Evolutionary conservation across 2,888 invertebrate species (phyloP).

Genomic region (Apamea crenata): DNA sequence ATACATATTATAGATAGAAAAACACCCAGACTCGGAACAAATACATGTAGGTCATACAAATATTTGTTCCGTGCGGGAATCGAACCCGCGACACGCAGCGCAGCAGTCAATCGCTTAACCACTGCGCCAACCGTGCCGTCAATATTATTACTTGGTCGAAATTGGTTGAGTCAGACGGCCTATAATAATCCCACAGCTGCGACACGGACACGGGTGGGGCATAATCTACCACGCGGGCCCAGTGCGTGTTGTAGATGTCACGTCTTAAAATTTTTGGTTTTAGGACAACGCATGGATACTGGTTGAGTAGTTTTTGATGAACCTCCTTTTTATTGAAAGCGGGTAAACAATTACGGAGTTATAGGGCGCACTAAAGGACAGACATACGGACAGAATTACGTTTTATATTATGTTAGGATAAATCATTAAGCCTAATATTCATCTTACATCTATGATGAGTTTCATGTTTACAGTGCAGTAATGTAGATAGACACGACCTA

Average conservation of each 20-base stretch:
- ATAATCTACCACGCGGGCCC: no score
- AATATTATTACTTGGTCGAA: not conserved
- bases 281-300: not conserved
- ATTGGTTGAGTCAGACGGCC: not conserved
- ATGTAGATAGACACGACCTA: conserved; percentile 17
- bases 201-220: no score
- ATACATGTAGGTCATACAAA: no score
- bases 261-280: not conserved
- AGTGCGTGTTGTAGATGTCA: no score
- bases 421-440: conserved; percentile 15
- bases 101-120: no score
- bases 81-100: no score
- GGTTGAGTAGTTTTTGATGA: not conserved
- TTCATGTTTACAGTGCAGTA: conserved; percentile 33
- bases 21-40: no score
- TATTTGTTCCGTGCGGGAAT: no score
- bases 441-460: conserved; percentile 39
- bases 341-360: not conserved
- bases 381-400: not conserved
- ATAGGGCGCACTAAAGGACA: not conserved
- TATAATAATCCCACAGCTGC: not conserved
- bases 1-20: no score
- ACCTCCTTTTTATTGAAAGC: not conserved
- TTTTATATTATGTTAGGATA: conserved; percentile 13
- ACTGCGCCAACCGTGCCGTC: no score